phyloP scores from a whole-genome alignment of 1,140 invertebrate species.

The Epicauta chinensis region DNA sequence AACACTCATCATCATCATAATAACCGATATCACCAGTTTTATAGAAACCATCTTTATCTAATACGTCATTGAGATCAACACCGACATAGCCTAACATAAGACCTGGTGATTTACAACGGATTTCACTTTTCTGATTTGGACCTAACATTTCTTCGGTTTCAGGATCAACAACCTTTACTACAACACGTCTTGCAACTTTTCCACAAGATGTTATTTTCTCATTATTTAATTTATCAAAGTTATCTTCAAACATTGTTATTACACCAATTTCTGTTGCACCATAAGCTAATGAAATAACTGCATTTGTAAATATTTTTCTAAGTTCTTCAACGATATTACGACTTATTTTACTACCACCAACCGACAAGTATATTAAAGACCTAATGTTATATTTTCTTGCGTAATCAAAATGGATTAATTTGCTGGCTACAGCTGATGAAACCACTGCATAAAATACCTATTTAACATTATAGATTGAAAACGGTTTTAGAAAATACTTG shows the following conservation, averaged over 20 bases:
- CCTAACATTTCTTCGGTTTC: conserved; percentile 18
- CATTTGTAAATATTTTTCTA: not conserved
- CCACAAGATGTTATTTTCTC: conserved; percentile 6
- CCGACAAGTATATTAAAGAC: not conserved
- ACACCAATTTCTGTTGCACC: conserved; percentile 2
- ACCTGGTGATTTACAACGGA: conserved; percentile 15
- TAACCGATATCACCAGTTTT: conserved; percentile 68
- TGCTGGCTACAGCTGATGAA: not conserved
- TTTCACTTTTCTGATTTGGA: conserved; percentile 24
- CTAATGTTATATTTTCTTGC: not conserved
- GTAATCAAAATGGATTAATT: not conserved
- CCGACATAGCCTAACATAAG: conserved; percentile 19
- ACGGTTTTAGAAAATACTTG: no score
- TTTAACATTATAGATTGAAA: no score
- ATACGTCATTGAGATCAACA: conserved; percentile 30
- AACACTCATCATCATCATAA: conserved; percentile 52
- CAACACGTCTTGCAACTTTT: not conserved
- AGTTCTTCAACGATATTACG: not conserved
- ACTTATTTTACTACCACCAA: not conserved
- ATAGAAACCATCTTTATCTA: conserved; percentile 62
- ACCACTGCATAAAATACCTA: conserved; percentile 2
- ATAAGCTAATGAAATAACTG: not conserved
- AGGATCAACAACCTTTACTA: conserved; percentile 21
- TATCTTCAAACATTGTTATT: not conserved
- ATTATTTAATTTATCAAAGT: not conserved